Base-by-base conservation (phyloP, 2,888 invertebrate genomes). In the Meghimatium bilineatum region DNA sequence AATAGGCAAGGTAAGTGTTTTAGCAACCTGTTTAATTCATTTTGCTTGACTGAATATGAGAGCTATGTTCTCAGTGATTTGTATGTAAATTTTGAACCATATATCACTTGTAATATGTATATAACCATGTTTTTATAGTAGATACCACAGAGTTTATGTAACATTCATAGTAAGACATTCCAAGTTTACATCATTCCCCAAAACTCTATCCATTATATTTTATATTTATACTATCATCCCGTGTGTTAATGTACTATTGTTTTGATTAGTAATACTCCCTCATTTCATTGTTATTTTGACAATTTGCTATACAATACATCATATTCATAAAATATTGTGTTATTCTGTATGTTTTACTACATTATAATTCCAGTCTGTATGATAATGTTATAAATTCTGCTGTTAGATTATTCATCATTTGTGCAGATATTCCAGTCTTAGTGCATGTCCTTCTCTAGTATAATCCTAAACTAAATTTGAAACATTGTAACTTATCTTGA, bases 41-140 rank as follows among this genome's bases (percentile, higher is more conserved):
- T 5, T 38, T 38, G 26, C 32, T 32, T 10, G n/a, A n/a, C n/a
- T n/a, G n/a, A n/a, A n/a, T n/a, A n/a, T n/a, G n/a, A n/a, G n/a
- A n/a, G n/a, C 38, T 34, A 32, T 8, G 20, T 74, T 32, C 52
- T 74, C 17, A 74, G 49, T 74, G 32, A 74, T 63, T 49, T 38
- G 38, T 36, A 63, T 60, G 60, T 60, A 60, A 5, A 78, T 78
- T 66, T 78, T 44, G 78, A 66, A 67, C 67, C 66, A 49, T 67
- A 78, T 38, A 20, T 67, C 36, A 78, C n/a, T 44, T 67, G 66
- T 78, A 67, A 78, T 67, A 78, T 67, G 63, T 66, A 78, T 49
- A 78, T 78, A 67, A 2, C 29, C n/a, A 2, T 63, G 10, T 44
- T 72, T 1, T 72, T 44, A 38, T 52, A 14, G 29, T 17, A 52